Conservation (phyloP, 2,888 invertebrate species). For the Cerastis leucographa region DNA sequence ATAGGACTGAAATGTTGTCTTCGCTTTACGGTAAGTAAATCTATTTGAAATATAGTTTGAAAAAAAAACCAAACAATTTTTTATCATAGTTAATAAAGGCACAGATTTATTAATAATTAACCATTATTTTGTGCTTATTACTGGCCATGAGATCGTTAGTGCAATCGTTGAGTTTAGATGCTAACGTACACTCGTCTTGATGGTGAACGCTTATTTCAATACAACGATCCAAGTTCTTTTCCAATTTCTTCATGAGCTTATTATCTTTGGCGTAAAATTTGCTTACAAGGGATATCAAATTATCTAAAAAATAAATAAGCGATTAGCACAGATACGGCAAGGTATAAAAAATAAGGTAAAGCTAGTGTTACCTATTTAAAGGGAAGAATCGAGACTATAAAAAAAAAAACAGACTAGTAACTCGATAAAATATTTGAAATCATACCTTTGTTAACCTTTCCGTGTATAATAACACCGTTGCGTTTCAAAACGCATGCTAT, state of each 20-base stretch:
- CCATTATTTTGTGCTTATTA: slow-evolving; percentile 81
- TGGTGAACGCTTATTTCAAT: slow-evolving; percentile 77
- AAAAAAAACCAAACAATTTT: not conserved
- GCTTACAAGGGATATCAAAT: slow-evolving; percentile 79
- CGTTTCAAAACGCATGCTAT: slow-evolving; percentile 87
- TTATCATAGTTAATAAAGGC: not conserved
- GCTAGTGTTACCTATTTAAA: not conserved
- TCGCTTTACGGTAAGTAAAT: not conserved
- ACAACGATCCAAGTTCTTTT: slow-evolving; percentile 84
- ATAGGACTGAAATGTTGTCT: not conserved
- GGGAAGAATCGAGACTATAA: too few relatives aligned
- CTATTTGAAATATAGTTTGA: not conserved
- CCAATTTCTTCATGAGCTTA: slow-evolving; percentile 84
- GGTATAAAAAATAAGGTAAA: not conserved
- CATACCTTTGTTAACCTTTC: slow-evolving; percentile 85
- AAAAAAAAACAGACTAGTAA: not conserved
- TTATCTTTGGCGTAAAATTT: slow-evolving; percentile 86
- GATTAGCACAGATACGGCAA: not conserved
- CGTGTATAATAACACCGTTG: slow-evolving; percentile 81
- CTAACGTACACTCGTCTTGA: slow-evolving; percentile 81
- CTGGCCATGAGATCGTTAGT: slow-evolving; percentile 85
- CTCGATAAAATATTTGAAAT: not conserved
- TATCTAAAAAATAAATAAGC: slow-evolving; percentile 70
- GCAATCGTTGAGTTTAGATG: slow-evolving; percentile 83
- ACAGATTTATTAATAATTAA: slow-evolving; percentile 76